Base-by-base conservation (phyloP, 2,797 vertebrate genomes). In the Cygnus olor region DNA sequence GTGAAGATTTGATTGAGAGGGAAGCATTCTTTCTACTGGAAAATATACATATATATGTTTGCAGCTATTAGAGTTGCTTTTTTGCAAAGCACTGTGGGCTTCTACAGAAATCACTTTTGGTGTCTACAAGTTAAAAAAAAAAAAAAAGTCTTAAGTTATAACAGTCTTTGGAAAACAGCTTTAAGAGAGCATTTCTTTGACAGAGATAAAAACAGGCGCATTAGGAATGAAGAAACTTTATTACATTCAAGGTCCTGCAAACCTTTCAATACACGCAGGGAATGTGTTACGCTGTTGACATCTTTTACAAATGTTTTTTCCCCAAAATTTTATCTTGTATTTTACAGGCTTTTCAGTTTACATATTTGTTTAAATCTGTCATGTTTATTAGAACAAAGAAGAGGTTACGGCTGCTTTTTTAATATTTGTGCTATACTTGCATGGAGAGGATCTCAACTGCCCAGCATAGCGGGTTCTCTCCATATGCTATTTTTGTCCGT, bases 21-120 rank as follows among this genome's bases (percentile, higher is more conserved):
- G 82, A 94, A 88, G 28, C 15, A 74, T 70, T 89, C 53, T 73
- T 95, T 88, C 77, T 68, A 60, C 14, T 81, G 61, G 47, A 89
- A 89, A 6, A 47, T 13, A 36, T 2, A 57, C 11, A 61, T 54
- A 36, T 5, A 22, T 6, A 83, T 16, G 13, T 88, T 30, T 45
- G 18, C 32, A 2, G 0, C 32, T 53, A 47, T 17, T 81, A 1
- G 18, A 60, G 76, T 56, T 69, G 32, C 36, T 78, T 81, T 45
- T 20, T 92, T 84, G 38, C 21, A 92, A 78, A 92, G 45, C 16
- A 74, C 0, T 1, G 21, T 45, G 21, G 27, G 42, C 54, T 82
- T 87, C 49, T 51, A 32, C 42, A n/a, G 51, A 81, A 85, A 88
- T 13, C 0, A 8, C 18, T 71, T 84, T 21, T 70, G 30, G n/a